phyloP scores from a whole-genome alignment of 2,113 vertebrate species.

The Caranx melampygus region DNA sequence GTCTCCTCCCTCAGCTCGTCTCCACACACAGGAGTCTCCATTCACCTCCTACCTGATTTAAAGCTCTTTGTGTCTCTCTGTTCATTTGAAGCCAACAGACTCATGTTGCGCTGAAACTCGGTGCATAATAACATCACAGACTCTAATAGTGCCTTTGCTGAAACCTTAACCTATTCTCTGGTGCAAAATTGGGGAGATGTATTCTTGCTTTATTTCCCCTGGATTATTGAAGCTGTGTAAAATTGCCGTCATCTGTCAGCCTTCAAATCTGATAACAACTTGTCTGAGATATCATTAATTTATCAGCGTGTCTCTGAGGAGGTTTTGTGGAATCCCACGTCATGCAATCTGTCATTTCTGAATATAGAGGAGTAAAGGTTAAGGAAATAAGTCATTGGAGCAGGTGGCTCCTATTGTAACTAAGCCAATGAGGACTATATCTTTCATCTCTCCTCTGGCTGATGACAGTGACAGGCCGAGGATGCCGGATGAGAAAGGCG shows the following conservation, averaged over 20 bases:
- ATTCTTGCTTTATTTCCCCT: neutral
- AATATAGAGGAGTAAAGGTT: slow-evolving; percentile 65
- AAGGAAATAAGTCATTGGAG: slow-evolving; percentile 64
- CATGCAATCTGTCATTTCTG: slow-evolving; percentile 51
- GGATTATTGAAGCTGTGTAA: neutral
- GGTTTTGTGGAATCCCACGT: slow-evolving; percentile 29
- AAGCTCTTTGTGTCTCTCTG: neutral
- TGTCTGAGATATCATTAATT: slow-evolving; percentile 45
- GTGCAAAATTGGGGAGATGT: neutral
- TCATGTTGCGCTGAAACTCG: neutral
- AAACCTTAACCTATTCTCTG: neutral
- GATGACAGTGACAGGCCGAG: slow-evolving; percentile 66
- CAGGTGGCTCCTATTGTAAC: slow-evolving; percentile 59
- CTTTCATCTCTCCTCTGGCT: slow-evolving; percentile 64
- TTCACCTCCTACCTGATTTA: neutral
- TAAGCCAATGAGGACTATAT: slow-evolving; percentile 67
- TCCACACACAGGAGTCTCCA: slow-evolving; percentile 1
- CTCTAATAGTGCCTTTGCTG: neutral
- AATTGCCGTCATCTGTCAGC: slow-evolving; percentile 10
- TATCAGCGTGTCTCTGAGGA: slow-evolving; percentile 26
- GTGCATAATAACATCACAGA: neutral
- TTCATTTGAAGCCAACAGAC: slow-evolving; percentile 5
- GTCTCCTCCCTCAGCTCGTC: slow-evolving; percentile 33
- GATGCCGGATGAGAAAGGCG: slow-evolving; percentile 67
- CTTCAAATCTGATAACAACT: slow-evolving; percentile 45